phyloP scores from a whole-genome alignment of 2,113 vertebrate genomes.

The Herpetotheres cachinnans region DNA sequence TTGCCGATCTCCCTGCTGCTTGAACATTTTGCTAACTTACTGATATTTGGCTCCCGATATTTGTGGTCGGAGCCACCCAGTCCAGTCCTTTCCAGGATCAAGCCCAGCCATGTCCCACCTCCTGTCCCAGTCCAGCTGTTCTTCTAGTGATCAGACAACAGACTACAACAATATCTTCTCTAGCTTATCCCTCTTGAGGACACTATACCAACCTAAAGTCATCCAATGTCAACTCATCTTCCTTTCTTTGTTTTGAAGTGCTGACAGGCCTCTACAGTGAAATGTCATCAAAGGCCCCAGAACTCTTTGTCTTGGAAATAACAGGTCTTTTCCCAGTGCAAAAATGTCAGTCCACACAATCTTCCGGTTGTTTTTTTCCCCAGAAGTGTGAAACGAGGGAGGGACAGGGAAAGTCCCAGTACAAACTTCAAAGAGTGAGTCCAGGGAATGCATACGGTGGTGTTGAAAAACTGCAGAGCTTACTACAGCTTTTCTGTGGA shows the following conservation, averaged over 20 bases:
- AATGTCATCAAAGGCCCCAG: accelerated
- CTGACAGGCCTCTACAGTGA: background rate
- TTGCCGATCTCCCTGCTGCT: background rate
- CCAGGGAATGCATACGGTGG: accelerated
- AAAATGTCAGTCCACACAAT: background rate
- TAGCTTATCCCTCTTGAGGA: background rate
- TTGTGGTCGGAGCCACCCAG: background rate
- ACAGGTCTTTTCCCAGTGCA: background rate
- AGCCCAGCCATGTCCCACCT: background rate
- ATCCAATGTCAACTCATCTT: background rate
- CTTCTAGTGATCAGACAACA: background rate
- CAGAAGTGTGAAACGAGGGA: background rate
- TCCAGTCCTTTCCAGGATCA: background rate
- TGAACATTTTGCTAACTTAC: background rate
- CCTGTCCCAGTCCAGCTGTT: background rate
- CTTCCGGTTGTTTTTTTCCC: background rate
- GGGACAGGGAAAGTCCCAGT: background rate
- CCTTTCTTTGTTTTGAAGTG: background rate
- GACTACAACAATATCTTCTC: background rate
- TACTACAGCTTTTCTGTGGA: background rate
- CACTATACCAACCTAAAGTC: background rate
- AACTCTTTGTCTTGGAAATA: background rate
- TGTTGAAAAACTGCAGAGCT: background rate
- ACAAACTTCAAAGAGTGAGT: background rate
- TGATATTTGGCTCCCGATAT: background rate